Evolutionary conservation across 2,113 vertebrate species (phyloP).

Genomic region (Cyprinus carpio): DNA sequence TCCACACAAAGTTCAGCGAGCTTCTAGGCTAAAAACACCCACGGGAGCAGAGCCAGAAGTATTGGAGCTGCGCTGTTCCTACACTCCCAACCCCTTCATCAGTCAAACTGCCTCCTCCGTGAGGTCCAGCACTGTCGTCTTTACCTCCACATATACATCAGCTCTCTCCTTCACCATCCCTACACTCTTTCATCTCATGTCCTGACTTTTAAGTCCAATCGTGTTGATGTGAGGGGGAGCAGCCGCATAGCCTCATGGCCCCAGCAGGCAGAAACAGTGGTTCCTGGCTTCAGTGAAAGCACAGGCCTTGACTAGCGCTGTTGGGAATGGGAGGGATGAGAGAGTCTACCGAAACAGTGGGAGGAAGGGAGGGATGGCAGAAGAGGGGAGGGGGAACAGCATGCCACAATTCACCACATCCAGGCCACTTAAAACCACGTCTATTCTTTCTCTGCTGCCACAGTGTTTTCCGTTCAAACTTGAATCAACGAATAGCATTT

Average conservation of each 20-base stretch:
- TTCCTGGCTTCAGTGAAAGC: slow-evolving; percentile 65
- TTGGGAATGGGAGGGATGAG: slow-evolving; percentile 62
- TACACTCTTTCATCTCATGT: slow-evolving; percentile 34
- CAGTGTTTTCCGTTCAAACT: slow-evolving; percentile 68
- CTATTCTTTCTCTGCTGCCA: slow-evolving; percentile 63
- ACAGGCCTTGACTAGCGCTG: slow-evolving; percentile 60
- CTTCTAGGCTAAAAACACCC: slow-evolving; percentile 57
- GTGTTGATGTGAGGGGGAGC: slow-evolving; percentile 58
- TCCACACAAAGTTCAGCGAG: slow-evolving; percentile 59
- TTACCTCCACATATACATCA: slow-evolving; percentile 14
- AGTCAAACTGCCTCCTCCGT: slow-evolving; percentile 26
- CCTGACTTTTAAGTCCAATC: slow-evolving; percentile 22
- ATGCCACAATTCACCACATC: slow-evolving; percentile 69
- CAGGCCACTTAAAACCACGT: slow-evolving; percentile 65
- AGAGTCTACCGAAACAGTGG: slow-evolving; percentile 46
- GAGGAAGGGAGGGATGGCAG: slow-evolving; percentile 47
- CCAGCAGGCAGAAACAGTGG: slow-evolving; percentile 58
- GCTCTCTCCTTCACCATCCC: background rate
- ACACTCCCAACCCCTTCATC: slow-evolving; percentile 25
- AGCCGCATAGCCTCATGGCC: slow-evolving; percentile 63
- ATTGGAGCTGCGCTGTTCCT: slow-evolving; percentile 17
- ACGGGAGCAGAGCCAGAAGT: slow-evolving; percentile 54
- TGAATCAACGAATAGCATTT: background rate
- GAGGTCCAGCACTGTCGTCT: slow-evolving; percentile 25
- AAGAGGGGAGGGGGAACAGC: slow-evolving; percentile 44